phyloP scores from a whole-genome alignment of 2,888 invertebrate species.

The Amorpha juglandis region DNA sequence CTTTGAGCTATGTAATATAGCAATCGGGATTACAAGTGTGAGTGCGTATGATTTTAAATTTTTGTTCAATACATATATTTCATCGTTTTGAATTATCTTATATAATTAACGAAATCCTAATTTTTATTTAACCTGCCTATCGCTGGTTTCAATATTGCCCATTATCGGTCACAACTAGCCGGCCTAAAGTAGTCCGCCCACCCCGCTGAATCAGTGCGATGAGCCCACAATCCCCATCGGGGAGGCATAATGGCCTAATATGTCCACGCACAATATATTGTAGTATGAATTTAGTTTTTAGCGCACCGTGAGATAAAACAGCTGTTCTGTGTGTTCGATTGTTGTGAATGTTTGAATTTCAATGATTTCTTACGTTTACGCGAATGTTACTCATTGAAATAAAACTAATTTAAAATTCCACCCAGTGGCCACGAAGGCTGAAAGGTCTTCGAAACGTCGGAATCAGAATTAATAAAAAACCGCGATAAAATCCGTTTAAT shows the following conservation, averaged over 20 bases:
- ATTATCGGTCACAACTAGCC: neutral
- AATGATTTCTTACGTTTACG: no score
- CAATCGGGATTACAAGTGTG: no score
- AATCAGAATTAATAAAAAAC: no score
- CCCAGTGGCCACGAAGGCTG: no score
- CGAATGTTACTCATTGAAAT: no score
- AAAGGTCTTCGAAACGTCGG: no score
- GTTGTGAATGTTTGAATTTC: neutral
- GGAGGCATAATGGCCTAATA: constrained; percentile 16
- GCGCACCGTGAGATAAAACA: neutral
- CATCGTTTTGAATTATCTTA: no score
- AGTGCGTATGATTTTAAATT: no score
- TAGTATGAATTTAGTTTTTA: neutral
- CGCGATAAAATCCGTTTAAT: no score
- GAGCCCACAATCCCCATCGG: neutral
- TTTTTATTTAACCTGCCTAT: neutral
- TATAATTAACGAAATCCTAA: neutral
- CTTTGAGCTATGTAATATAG: no score
- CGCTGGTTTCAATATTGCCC: neutral
- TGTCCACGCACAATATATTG: neutral
- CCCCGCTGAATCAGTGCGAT: neutral
- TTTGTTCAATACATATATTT: no score
- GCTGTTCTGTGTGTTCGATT: neutral
- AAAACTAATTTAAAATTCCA: no score
- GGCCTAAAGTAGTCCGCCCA: constrained; percentile 4